Evolutionary conservation across 2,888 invertebrate species (phyloP).

Genomic region (Perithous albicinctus): DNA sequence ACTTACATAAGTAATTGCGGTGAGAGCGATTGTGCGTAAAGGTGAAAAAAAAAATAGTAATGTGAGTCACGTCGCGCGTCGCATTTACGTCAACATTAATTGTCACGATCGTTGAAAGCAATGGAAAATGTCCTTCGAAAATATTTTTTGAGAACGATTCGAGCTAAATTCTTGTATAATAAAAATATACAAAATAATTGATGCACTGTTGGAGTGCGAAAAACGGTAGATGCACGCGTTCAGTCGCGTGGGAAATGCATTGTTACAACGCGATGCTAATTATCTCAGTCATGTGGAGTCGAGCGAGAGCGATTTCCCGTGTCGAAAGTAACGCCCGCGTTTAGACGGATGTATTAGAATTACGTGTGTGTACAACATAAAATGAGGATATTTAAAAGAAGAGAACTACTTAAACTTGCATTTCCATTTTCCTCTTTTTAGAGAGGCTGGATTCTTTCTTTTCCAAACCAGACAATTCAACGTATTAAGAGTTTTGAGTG

Average conservation of each 20-base stretch:
- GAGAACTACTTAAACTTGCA: background rate
- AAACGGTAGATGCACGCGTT: too few species aligned
- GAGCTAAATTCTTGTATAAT: background rate
- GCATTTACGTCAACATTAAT: too few species aligned
- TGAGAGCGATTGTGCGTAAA: too few species aligned
- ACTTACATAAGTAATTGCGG: constrained; percentile 54
- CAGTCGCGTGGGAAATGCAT: constrained; percentile 49
- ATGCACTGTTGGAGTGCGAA: too few species aligned
- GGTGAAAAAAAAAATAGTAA: too few species aligned
- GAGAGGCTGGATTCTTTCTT: background rate
- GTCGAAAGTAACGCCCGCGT: constrained; percentile 41
- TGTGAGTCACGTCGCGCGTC: too few species aligned
- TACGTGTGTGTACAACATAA: constrained; percentile 16
- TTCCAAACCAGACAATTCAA: background rate
- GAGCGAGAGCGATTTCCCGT: constrained; percentile 55
- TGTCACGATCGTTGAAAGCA: too few species aligned
- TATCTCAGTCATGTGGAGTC: constrained; percentile 46
- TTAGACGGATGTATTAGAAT: constrained; percentile 18
- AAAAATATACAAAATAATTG: constrained; percentile 21
- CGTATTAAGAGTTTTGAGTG: too few species aligned
- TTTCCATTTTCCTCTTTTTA: background rate
- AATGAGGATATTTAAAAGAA: constrained; percentile 44
- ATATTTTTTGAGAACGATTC: background rate
- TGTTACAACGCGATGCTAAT: constrained; percentile 48
- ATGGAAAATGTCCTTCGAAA: too few species aligned